Base-by-base conservation (phyloP, 1,140 invertebrate species). In the Ostrea denselamellosa region DNA sequence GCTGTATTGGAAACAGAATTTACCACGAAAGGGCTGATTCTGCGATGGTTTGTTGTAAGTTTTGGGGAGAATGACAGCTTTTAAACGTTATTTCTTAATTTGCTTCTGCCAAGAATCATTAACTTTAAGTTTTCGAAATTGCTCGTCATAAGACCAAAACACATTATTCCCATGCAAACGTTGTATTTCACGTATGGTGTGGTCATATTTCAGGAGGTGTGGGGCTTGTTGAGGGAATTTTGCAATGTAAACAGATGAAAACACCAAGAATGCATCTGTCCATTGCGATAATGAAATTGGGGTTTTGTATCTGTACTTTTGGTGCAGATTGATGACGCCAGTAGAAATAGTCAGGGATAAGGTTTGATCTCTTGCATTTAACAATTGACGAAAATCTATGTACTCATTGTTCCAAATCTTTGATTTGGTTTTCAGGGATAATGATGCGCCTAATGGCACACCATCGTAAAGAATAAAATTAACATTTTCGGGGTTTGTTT, bases 71-170 rank as follows among this genome's bases (percentile, higher is more conserved):
- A 19, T 84, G 0, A 81, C 28, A 44, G 77, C 53, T 28, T 87
- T 83, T 14, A 58, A 19, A 4, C 52, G 25, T 8, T 81, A 19
- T 52, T 83, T 58, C 14, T 62, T 19, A 51, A 65, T 25, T 0
- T 28, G 54, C 17, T 68, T 68, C 10, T 82, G 58, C 81, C 77
- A 84, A 68, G 56, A 58, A 17, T 65, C n/a, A 53, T 52, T 52
- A 10, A 17, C 34, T 34, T 25, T 87, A 25, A 54, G 19, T 28
- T 19, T 34, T 12, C 86, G 28, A 68, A 87, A 87, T 22, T 34
- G 17, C 17, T 87, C 81, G 25, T 83, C 81, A 84, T 87, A 87
- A 4, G 12, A 51, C 22, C 86, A 44, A 28, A 58, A 87, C 17
- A 81, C 71, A 19, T 51, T 22, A 51, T 68, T 62, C n/a, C n/a